phyloP scores from a whole-genome alignment of 2,888 invertebrate genomes.

The Hirtodrosophila cameraria region DNA sequence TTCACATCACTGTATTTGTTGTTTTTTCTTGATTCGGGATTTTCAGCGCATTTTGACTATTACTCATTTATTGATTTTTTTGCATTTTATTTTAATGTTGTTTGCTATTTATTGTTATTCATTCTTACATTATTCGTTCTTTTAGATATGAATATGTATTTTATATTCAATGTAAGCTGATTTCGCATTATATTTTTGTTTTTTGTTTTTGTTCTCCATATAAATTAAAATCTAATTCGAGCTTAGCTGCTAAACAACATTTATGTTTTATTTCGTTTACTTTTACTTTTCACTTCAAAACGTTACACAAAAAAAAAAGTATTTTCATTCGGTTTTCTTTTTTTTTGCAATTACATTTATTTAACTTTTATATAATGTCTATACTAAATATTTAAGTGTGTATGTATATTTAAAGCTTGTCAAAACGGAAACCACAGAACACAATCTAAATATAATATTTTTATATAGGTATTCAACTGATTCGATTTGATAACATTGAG shows the following conservation, averaged over 20 bases:
- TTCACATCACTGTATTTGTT: conserved; percentile 49
- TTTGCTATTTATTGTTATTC: conserved; percentile 23
- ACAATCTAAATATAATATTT: neutral
- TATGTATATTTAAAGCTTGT: conserved; percentile 18
- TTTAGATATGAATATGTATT: conserved; percentile 64
- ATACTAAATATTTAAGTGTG: conserved; percentile 7
- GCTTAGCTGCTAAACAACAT: conserved; percentile 54
- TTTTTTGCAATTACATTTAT: conserved; percentile 56
- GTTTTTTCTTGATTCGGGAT: conserved; percentile 3
- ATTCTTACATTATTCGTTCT: conserved; percentile 23
- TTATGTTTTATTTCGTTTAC: conserved; percentile 26
- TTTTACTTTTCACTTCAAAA: conserved; percentile 7
- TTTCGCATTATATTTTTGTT: conserved; percentile 9
- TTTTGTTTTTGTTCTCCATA: conserved; percentile 24
- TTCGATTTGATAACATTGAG: conserved; percentile 20
- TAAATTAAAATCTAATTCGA: conserved; percentile 33
- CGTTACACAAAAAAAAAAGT: conserved; percentile 17
- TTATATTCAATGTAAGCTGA: conserved; percentile 62
- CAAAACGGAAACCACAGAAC: conserved; percentile 31
- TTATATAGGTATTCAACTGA: neutral
- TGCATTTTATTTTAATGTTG: conserved; percentile 13
- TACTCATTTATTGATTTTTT: conserved; percentile 5
- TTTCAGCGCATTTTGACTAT: conserved; percentile 11
- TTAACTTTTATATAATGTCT: conserved; percentile 15
- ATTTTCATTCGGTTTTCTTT: conserved; percentile 30